Evolutionary conservation across 2,113 vertebrate genomes (phyloP), one percentile per base, ranked within the genome.

Genomic region (Callipepla squamata): DNA sequence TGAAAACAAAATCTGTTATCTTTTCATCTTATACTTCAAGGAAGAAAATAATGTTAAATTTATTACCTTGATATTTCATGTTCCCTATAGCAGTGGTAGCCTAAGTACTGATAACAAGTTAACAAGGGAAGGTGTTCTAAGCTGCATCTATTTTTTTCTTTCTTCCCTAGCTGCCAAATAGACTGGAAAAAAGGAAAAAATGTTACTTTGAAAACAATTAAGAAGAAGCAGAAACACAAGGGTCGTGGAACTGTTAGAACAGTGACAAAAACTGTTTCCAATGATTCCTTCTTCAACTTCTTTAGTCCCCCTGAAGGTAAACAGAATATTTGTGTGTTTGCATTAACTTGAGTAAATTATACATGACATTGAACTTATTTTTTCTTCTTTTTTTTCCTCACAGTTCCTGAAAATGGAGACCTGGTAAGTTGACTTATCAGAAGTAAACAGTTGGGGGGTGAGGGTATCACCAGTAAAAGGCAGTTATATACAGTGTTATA

Each of bases 221-320:
- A 99, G 96, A 99, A 99, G 98, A 99, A 99, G 88, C 99, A 99
- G 97, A 99, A 99, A 96, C 99, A 99, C 97, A 99, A 99, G 98
- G 99, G 99, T 21, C 99, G 99, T 8, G 99, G 99, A 74, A 99
- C 99, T 57, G 99, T 99, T 95, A 98, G 99, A 96, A 99, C 99
- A 0, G 99, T 99, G 97, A 99, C 99, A 94, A 99, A 99, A 97
- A 99, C 99, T 1, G 99, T 99, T 94, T 99, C 99, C 69, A 99
- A 99, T 74, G 99, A 99, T 80, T 99, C 99, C 63, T 99, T 99
- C 97, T 99, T 99, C 97, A 99, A 99, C 97, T 99, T 99, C 97
- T 99, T 99, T 97, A 98, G 98, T 86, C 99, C 99, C 40, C 99
- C 99, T 95, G 99, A 99, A 97, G 99, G 99, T 98, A 96, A 96